Conservation (phyloP, 37 sponge, comb jelly and placozoan genomes). For the Agelas oroides region DNA sequence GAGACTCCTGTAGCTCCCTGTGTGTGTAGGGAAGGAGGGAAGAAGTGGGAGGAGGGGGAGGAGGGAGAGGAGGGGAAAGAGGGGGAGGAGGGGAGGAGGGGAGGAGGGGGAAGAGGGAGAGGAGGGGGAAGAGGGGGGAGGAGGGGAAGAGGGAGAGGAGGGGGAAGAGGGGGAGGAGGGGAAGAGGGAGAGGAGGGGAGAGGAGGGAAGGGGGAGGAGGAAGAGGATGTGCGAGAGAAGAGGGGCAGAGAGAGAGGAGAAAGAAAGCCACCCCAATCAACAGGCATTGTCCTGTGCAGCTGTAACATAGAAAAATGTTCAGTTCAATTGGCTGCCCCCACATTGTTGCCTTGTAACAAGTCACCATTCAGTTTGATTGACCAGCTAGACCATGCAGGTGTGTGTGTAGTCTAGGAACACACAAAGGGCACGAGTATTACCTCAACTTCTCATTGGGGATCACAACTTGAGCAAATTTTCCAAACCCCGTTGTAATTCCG, state of each 20-base stretch:
- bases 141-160: neutral
- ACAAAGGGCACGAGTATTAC: slow-evolving; percentile 53
- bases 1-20: slow-evolving; percentile 86
- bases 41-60: neutral
- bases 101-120: neutral
- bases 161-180: neutral
- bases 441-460: slow-evolving; percentile 60
- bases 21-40: neutral
- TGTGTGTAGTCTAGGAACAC: too few species aligned
- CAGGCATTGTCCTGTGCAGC: neutral
- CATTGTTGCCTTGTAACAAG: too few species aligned
- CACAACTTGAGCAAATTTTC: slow-evolving; percentile 83
- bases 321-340: too few species aligned
- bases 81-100: neutral
- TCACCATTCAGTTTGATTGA: too few species aligned
- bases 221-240: too few species aligned
- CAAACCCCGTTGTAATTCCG: slow-evolving; percentile 93
- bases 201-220: slow-evolving; percentile 1
- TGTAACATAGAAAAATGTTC: too few species aligned
- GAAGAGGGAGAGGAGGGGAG: neutral
- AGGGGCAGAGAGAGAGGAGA: neutral
- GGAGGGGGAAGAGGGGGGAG: neutral
- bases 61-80: neutral
- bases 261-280: neutral
- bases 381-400: too few species aligned